Evolutionary conservation across 2,888 invertebrate species (phyloP).

Genomic region (Cephus pygmeus): DNA sequence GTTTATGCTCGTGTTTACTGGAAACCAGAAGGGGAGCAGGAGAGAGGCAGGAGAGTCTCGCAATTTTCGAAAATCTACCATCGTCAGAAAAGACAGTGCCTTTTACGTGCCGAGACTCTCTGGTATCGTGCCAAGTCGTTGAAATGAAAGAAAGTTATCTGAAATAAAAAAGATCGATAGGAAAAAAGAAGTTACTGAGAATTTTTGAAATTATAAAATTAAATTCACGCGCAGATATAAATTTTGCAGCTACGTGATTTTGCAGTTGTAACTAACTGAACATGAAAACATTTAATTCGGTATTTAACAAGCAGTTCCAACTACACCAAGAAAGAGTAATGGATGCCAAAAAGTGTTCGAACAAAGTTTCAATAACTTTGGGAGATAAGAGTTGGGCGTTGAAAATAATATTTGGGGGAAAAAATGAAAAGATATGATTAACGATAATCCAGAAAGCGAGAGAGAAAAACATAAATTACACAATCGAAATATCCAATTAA

Average conservation of each 20-base stretch:
- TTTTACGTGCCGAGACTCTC: constrained; percentile 21
- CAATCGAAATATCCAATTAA: background rate
- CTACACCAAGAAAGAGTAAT: constrained; percentile 11
- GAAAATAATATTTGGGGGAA: background rate
- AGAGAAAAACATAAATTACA: background rate
- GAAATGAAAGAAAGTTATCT: constrained; percentile 3
- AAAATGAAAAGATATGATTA: background rate
- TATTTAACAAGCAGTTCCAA: background rate
- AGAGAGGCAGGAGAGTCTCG: background rate
- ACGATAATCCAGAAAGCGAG: background rate
- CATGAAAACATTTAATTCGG: background rate
- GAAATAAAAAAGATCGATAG: constrained; percentile 9
- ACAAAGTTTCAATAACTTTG: background rate
- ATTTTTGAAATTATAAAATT: background rate
- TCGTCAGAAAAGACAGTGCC: constrained; percentile 34
- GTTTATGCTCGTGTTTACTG: background rate
- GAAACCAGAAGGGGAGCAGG: background rate
- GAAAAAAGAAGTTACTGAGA: background rate
- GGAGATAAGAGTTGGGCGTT: background rate
- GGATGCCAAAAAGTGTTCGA: constrained; percentile 44
- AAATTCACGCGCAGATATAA: background rate
- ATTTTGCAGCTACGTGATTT: background rate
- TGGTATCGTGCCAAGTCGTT: constrained; percentile 40
- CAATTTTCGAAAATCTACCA: background rate
- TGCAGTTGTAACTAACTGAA: background rate